Evolutionary conservation across 2,113 vertebrate genomes (phyloP).

Genomic region (Protomyctophum bolini): DNA sequence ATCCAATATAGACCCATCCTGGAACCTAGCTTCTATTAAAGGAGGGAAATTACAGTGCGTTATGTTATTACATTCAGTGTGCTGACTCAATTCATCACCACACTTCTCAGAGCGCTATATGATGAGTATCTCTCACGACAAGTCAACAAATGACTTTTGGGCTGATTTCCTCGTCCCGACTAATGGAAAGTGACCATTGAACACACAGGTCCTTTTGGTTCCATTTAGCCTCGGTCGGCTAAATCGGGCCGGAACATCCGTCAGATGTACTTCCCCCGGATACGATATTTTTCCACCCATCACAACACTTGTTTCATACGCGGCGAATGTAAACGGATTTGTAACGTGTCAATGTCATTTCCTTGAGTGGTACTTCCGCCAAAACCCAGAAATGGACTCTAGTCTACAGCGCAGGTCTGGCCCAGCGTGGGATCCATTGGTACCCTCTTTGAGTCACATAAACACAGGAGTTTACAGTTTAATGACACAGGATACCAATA

Average conservation of each 20-base stretch:
- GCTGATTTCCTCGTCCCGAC: constrained; percentile 42
- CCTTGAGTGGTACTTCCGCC: no score
- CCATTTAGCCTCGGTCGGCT: no score
- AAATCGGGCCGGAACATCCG: no score
- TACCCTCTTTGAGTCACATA: no score
- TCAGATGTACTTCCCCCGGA: no score
- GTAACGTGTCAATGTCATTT: no score
- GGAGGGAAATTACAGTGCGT: constrained; percentile 41
- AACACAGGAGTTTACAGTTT: not conserved
- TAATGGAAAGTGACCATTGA: constrained; percentile 19
- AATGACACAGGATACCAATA: constrained; percentile 45
- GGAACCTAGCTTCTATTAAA: constrained; percentile 52
- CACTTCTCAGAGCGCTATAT: constrained; percentile 17
- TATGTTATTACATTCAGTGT: constrained; percentile 36
- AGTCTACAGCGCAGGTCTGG: no score
- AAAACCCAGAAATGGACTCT: no score
- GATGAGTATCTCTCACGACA: constrained; percentile 2
- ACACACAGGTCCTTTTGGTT: not conserved
- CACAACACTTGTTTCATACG: no score
- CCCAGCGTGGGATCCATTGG: no score
- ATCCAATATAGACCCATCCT: constrained; percentile 61
- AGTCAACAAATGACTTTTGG: constrained; percentile 25
- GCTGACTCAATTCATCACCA: constrained; percentile 1
- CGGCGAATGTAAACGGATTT: no score
- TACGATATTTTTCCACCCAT: no score